Percentiles rank a stretch among this genome's conserved stretches.
phyloP scores from a whole-genome alignment of 2,113 vertebrate species.

The Lepidothrix coronata region DNA sequence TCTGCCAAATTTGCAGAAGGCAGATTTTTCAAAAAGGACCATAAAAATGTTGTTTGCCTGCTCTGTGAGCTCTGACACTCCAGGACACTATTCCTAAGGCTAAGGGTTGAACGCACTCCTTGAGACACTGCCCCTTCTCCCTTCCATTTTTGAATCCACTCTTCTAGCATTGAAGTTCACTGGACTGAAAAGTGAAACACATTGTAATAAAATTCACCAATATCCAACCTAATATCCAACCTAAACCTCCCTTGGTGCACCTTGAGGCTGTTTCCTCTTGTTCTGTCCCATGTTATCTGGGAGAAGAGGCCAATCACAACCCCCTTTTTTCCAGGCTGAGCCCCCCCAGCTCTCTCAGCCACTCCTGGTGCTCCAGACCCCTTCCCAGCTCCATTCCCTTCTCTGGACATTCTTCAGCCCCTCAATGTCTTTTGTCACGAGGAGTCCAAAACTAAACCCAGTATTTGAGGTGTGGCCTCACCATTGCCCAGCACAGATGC shows the following conservation, averaged over 20 bases:
- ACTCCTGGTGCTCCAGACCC: neutral
- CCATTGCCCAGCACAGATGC: neutral
- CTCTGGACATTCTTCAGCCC: neutral
- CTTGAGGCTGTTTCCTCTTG: neutral
- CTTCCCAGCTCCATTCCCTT: fast-evolving
- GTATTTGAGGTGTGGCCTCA: neutral
- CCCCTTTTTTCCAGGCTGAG: neutral
- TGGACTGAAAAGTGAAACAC: neutral
- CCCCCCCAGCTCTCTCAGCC: neutral
- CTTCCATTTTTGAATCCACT: neutral
- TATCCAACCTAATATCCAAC: neutral
- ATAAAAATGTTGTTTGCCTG: neutral
- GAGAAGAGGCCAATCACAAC: neutral
- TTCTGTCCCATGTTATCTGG: neutral
- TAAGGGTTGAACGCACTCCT: neutral
- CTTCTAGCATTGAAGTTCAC: neutral
- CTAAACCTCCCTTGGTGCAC: neutral
- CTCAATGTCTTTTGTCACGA: neutral
- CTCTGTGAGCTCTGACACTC: neutral
- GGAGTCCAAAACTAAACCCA: neutral
- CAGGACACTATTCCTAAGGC: neutral
- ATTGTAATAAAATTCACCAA: neutral
- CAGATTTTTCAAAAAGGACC: neutral
- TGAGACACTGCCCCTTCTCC: neutral
- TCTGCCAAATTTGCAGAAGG: neutral